Base-by-base conservation (phyloP, 2,888 invertebrate genomes). In the Leptopilina drosophilae region DNA sequence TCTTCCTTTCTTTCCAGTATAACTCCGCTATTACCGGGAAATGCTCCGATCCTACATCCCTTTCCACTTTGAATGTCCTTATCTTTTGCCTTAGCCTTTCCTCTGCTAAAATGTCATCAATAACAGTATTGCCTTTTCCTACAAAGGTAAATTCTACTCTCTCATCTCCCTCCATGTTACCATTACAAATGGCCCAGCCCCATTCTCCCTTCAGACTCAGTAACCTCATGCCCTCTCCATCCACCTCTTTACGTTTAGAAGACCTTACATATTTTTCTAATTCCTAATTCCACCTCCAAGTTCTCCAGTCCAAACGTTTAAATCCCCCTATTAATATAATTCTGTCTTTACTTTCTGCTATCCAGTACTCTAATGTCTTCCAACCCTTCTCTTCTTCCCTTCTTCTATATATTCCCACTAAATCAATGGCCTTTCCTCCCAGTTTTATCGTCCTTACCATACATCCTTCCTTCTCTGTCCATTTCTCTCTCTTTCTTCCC, bases 111-210 rank as follows among this genome's bases (percentile, higher is more conserved):
- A 46, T 69, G 12, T 77, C 73, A n/a, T 79, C 78, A 20, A 81
- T 78, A 1, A 81, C 77, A 1, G 81, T 42, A n/a, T 46, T 15
- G 26, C 14, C 64, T 26, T 62, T 56, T 53, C 49, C 56, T 7
- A 59, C 7, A 59, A n/a, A n/a, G 5, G 56, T 59, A 59, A 59
- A 76, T 64, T 78, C 59, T 59, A 77, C 81, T 12, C 73, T 77
- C 46, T 80, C 77, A 14, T 82, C 82, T 6, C 82, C 82, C 40
- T 78, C 66, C 15, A 15, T 77, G 5, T 1, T 53, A 11, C 80
- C 80, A 56, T 80, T 80, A 14, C 78, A n/a, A 64, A 82, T 80
- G 15, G 40, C n/a, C 73, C 77, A 80, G 0, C 81, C 81, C 49
- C 76, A 62, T 20, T 76, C 76, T 8, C 49, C 56, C 2, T 65